Conservation (phyloP, 2,888 invertebrate genomes). For the Sphaerophoria taeniata region DNA sequence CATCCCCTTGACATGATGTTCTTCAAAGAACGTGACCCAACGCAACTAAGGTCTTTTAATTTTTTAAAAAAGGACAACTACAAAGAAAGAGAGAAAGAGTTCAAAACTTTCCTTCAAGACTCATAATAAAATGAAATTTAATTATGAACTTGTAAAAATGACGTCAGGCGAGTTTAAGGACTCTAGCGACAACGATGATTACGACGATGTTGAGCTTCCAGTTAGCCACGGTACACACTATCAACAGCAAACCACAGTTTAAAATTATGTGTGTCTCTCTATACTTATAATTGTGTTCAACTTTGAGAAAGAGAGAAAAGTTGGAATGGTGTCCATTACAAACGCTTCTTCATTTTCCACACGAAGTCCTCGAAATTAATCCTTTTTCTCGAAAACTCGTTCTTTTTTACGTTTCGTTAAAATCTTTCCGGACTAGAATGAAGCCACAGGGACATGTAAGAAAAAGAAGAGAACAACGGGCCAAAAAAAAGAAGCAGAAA, state of each 20-base stretch:
- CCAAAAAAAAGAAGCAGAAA: conserved; percentile 32
- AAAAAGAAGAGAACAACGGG: neutral
- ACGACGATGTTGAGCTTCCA: neutral
- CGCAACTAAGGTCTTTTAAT: conserved; percentile 1
- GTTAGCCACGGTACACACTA: conserved; percentile 13
- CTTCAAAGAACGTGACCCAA: conserved; percentile 50
- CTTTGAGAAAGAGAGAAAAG: conserved; percentile 7
- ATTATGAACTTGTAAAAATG: conserved; percentile 64
- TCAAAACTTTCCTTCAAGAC: conserved; percentile 40
- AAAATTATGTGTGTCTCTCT: conserved; percentile 19
- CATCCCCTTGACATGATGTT: neutral
- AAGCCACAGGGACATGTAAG: conserved; percentile 49
- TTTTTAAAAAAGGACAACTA: neutral
- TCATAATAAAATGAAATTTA: conserved; percentile 68
- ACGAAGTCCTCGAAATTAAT: conserved; percentile 71
- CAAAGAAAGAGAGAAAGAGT: neutral
- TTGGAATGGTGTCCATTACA: conserved; percentile 34
- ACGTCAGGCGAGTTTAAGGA: conserved; percentile 1
- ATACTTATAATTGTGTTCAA: neutral
- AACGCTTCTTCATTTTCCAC: conserved; percentile 64
- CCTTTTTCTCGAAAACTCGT: conserved; percentile 56
- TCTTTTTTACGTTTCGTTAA: neutral
- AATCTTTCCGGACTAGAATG: conserved; percentile 50
- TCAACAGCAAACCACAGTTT: conserved; percentile 8
- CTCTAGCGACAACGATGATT: neutral